phyloP scores from a whole-genome alignment of 2,797 vertebrate species.

The Muscicapa striata region DNA sequence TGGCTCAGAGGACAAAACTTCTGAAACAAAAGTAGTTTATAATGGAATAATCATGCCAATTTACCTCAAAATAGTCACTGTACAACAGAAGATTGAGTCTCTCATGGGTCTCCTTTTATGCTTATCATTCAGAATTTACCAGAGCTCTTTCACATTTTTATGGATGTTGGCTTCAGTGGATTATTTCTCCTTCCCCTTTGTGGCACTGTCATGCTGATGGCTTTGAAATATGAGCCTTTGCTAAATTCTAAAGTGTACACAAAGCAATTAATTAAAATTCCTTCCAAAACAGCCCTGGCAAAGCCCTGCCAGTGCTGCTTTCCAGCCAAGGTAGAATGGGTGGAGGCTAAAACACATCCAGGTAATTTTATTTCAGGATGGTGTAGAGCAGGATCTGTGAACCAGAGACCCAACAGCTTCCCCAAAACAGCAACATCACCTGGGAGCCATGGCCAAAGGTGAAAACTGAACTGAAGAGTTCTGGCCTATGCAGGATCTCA shows the following conservation, averaged over 20 bases:
- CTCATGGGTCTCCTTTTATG: conserved; percentile 28
- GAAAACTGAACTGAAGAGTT: background rate
- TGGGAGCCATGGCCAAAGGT: background rate
- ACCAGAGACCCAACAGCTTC: background rate
- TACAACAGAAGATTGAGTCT: background rate
- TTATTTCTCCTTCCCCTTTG: conserved; percentile 42
- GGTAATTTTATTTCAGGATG: background rate
- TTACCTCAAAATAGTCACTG: conserved; percentile 25
- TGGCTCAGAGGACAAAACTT: conserved; percentile 21
- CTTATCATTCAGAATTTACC: conserved; percentile 57
- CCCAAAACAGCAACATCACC: background rate
- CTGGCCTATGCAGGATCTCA: background rate
- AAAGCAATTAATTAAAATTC: conserved; percentile 64
- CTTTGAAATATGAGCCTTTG: conserved; percentile 63
- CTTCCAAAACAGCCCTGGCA: conserved; percentile 31
- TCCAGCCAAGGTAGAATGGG: conserved; percentile 14
- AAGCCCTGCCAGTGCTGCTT: background rate
- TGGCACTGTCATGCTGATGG: conserved; percentile 35
- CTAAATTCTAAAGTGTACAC: conserved; percentile 45
- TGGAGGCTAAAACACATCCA: background rate
- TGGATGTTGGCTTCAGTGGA: conserved; percentile 25
- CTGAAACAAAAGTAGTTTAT: conserved; percentile 24
- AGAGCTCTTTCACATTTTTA: conserved; percentile 48
- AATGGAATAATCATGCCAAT: conserved; percentile 52
- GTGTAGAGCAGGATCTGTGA: background rate